Evolutionary conservation across 2,797 vertebrate genomes (phyloP), one percentile per base, ranked within the genome.

Genomic region (Phoxinus dragarum): DNA sequence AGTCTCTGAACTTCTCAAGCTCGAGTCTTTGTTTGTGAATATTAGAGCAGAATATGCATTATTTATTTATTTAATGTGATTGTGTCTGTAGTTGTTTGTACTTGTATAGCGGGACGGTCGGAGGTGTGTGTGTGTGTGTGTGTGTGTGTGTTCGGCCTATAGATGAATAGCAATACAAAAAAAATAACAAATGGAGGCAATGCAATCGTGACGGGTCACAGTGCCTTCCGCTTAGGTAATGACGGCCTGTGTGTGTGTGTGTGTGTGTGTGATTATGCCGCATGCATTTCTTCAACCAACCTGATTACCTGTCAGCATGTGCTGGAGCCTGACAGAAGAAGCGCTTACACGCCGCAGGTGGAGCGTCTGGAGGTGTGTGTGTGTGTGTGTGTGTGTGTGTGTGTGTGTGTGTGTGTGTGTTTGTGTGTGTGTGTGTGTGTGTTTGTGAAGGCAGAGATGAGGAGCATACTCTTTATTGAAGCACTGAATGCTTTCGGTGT

Each of bases 281-380:
- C 88, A 91, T 90, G 90, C 90, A 92, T 90, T 89, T 89, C 93
- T 92, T 92, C 92, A 89, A 93, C 90, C 90, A 12, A 49, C 90
- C 91, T 95, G 93, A 95, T 95, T 95, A 94, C 93, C 92, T 95
- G 95, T 95, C 95, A 94, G 92, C 93, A 91, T 92, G 93, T 91
- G 90, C 88, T 91, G 90, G 91, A 90, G 90, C 87, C 88, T 90
- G 89, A 92, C 89, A 87, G 84, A 74, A 85, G 84, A 38, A 17
- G 67, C 71, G 69, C 80, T 69, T 76, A 84, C 84, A 78, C 80
- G 87, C 82, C 49, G 49, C 80, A 81, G 67, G 67, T 71, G 52
- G 66, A n/a, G 40, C 4, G 31, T 31, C 89, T 90, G 92, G 66
- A 77, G 61, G 56, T 79, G 79, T 84, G 67, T 67, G 73, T 84